Percentiles rank a stretch among this genome's conserved stretches.
phyloP scores from a whole-genome alignment of 2,797 vertebrate genomes.

The Aldrovandia affinis region DNA sequence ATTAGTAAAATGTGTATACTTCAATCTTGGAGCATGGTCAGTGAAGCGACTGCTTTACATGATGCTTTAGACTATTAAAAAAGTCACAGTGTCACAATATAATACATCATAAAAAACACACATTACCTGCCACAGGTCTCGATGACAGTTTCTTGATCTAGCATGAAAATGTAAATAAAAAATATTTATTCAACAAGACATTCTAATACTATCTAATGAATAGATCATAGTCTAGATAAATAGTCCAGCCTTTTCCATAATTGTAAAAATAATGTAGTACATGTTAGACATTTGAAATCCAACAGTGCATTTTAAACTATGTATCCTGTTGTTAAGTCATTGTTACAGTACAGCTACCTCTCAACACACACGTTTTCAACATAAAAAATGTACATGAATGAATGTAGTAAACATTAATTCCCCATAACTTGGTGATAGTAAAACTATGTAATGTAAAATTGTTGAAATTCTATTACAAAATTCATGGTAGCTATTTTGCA shows the following conservation, averaged over 20 bases:
- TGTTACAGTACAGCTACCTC: background rate
- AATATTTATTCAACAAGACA: constrained; percentile 14
- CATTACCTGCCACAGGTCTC: constrained; percentile 64
- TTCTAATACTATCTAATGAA: no score
- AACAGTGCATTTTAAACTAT: background rate
- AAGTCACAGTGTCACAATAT: background rate
- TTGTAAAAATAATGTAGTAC: background rate
- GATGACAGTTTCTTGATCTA: constrained; percentile 67
- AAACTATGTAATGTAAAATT: background rate
- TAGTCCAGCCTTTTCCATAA: background rate
- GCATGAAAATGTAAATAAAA: constrained; percentile 42
- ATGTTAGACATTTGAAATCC: background rate
- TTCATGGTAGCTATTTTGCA: background rate
- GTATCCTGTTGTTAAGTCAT: background rate
- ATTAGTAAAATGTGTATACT: background rate
- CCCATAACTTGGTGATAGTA: no score
- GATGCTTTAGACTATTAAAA: background rate
- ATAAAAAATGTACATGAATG: no score
- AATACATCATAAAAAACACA: background rate
- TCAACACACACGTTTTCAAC: no score
- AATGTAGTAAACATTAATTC: no score
- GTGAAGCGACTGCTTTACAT: background rate
- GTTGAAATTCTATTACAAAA: background rate
- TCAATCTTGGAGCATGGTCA: background rate
- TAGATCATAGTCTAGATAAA: background rate